Base-by-base conservation (phyloP, 2,888 invertebrate species). In the Deroplatys truncata region DNA sequence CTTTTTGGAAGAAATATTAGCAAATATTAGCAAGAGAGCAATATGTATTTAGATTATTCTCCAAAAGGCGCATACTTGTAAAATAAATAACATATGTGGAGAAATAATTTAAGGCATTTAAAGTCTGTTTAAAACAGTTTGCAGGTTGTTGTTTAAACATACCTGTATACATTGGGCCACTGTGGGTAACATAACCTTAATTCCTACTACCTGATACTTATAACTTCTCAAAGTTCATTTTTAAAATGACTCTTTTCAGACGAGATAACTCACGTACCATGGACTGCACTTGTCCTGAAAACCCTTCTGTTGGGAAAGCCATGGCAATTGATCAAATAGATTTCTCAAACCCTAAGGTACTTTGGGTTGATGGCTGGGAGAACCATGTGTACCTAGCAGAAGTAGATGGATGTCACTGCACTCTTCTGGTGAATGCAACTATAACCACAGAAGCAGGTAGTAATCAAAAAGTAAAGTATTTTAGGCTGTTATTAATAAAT, bases 281-380 rank as follows among this genome's bases (percentile, higher is more conserved):
- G 43, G 85, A 92, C 0, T 97, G 97, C 92, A 96, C 95, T 91
- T 97, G 97, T 92, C 95, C 96, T 0, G 94, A 95, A 91, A 94
- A 95, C 91, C 95, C 95, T 28, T 94, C 95, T 91, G 94, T 97
- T 5, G 95, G 95, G 13, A 95, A 95, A 90, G 94, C 95, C 0
- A 96, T 97, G 92, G 94, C 96, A 0, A 93, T 97, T 20, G 97
- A 97, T 92, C 95, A 96, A 92, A 96, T 96, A 0, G 94, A 94
- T 90, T 92, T 93, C 20, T 92, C 94, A 13, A 94, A 93, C 91
- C 94, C 95, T 1, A 94, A 95, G 91, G 92, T 97, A 25, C 95
- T 96, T 91, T 97, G 96, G 95, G 93, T 96, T 0, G 96, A 97
- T 91, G 94, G 95, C 1, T 94, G 95, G 92, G 94, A 94, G 0